Percentiles rank a stretch among this genome's conserved stretches.
Conservation (phyloP, 2,113 vertebrate species). For the Myotis davidii region DNA sequence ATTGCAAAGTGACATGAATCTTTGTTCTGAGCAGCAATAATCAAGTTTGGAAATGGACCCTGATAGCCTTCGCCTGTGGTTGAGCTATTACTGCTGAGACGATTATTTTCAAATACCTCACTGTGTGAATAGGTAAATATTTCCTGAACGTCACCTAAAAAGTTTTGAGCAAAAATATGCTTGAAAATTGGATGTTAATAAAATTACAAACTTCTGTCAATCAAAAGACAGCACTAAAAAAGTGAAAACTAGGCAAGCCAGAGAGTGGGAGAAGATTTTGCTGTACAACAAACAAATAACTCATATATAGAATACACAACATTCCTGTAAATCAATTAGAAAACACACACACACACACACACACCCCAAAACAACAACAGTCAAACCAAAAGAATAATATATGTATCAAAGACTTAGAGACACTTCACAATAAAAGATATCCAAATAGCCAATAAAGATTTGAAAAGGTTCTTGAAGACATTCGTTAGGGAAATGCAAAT, state of each 20-base stretch:
- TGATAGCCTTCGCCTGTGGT: background rate
- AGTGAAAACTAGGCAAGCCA: background rate
- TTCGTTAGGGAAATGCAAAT: background rate
- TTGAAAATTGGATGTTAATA: background rate
- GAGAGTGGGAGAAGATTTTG: background rate
- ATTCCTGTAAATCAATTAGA: background rate
- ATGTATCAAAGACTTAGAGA: background rate
- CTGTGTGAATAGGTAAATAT: background rate
- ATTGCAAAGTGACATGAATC: background rate
- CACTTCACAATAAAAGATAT: background rate
- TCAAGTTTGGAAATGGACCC: background rate
- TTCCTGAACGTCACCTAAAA: conserved; percentile 2
- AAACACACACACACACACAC: background rate
- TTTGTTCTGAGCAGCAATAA: background rate
- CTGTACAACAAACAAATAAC: background rate
- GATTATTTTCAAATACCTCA: conserved; percentile 30
- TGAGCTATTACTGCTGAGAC: background rate
- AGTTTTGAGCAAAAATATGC: background rate
- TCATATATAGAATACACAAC: background rate
- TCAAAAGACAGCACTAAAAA: background rate
- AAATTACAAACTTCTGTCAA: background rate
- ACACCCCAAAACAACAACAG: background rate
- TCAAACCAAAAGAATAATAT: background rate
- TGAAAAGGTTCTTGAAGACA: background rate
- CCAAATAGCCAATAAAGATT: background rate